Evolutionary conservation across 2,113 vertebrate species (phyloP).

Genomic region (Tyto alba): DNA sequence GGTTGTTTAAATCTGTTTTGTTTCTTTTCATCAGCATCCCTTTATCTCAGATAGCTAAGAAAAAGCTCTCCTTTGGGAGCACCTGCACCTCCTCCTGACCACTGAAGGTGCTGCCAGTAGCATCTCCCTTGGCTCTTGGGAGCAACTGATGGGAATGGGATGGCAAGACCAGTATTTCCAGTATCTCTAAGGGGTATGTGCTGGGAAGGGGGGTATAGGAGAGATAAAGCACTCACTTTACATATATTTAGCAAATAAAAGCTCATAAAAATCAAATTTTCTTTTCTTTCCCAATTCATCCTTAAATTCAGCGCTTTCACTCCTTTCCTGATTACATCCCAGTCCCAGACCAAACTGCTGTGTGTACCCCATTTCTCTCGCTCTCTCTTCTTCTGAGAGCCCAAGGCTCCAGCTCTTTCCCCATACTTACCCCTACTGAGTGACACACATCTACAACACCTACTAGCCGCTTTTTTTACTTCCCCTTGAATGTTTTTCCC

Average conservation of each 20-base stretch:
- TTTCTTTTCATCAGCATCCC: neutral
- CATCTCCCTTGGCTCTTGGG: neutral
- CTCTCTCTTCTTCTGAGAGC: neutral
- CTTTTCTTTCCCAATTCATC: neutral
- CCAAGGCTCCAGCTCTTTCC: neutral
- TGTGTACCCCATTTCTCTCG: neutral
- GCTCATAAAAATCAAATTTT: neutral
- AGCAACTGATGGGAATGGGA: neutral
- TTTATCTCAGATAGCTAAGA: neutral
- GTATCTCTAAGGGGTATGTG: neutral
- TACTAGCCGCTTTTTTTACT: neutral
- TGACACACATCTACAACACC: neutral
- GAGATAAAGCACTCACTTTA: neutral
- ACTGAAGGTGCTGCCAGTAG: neutral
- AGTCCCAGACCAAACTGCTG: rapidly evolving
- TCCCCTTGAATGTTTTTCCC: neutral
- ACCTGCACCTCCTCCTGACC: neutral
- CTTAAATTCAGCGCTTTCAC: neutral
- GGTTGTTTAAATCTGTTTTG: neutral
- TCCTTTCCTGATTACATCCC: neutral
- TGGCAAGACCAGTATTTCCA: neutral
- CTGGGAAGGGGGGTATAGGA: neutral
- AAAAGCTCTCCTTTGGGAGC: neutral
- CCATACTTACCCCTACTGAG: neutral
- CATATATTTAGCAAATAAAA: neutral